A percentile compares a stretch with the other conserved stretches of the same genome.
phyloP scores from a whole-genome alignment of 2,797 vertebrate species.

The Loris lydekkerianus region DNA sequence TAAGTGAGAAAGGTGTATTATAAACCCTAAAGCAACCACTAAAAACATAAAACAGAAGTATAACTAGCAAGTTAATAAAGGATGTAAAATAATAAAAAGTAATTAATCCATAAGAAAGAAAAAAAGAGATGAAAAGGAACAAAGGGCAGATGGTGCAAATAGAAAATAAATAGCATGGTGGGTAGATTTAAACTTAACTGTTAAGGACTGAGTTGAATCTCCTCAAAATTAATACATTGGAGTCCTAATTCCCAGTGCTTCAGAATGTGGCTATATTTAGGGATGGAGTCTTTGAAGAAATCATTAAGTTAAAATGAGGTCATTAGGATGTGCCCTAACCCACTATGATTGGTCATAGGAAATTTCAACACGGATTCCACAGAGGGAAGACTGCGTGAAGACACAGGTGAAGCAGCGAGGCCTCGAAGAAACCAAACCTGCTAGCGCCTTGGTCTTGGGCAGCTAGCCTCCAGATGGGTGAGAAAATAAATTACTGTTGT shows the following conservation, averaged over 20 bases:
- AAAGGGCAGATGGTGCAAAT: background rate
- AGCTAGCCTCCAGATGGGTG: background rate
- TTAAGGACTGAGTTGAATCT: background rate
- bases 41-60: background rate
- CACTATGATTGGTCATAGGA: background rate
- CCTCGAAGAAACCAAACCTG: background rate
- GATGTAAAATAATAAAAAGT: background rate
- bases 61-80: background rate
- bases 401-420: background rate
- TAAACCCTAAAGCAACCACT: background rate
- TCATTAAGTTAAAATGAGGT: background rate
- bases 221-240: background rate
- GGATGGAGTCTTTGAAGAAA: background rate
- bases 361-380: background rate
- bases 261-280: background rate
- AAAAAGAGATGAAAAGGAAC: background rate
- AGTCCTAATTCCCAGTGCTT: background rate
- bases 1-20: background rate
- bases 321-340: background rate
- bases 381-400: background rate
- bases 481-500: background rate
- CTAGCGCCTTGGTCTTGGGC: background rate
- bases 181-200: background rate
- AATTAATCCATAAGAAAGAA: background rate
- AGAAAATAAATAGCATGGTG: background rate